Base-by-base conservation (phyloP, 2,113 vertebrate genomes). In the Leuciscus idus region DNA sequence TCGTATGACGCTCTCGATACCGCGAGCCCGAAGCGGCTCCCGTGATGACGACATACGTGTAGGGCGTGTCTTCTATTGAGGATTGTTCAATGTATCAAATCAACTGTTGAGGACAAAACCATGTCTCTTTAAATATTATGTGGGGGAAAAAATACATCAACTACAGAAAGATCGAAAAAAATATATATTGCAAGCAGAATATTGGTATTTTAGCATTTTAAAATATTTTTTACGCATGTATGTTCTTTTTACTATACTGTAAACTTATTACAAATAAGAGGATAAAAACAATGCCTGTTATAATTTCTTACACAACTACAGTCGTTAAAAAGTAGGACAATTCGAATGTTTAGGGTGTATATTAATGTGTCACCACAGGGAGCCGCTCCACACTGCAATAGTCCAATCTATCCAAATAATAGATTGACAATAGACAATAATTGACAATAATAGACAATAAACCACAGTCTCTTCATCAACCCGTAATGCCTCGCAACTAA, bases 331-430 rank as follows among this genome's bases (percentile, higher is more conserved):
- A 43, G 9, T 23, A 23, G 19, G 43, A 43, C 36, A 72, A 43
- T 43, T 43, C 21, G 61, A 5, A 57, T 62, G 23, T 77, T 39
- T 73, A 11, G 33, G 9, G 2, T 68, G 12, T 48, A 28, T 50
- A 48, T 50, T 50, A 28, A 50, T 75, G 12, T 75, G 43, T 50
- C 2, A 75, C 90, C 93, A 79, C 79, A 72, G 81, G 93, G 85
- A 81, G 93, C 79, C 93, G 91, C 90, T 5, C 86, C 78, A 4
- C 88, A 73, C 92, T 50, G 87, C 72, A 62, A 13, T n/a, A 55
- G 28, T 55, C 17, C 17, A 55, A 19, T 55, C 6, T 55, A 55
- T 55, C 17, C 52, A 55, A 55, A 55, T 26, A 26, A 26, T 26
- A 26, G 26, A 26, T 26, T 26, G 26, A 26, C 26, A 26, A 26